Conservation (phyloP, 2,888 invertebrate species). For the Perizoma flavofasciatum region DNA sequence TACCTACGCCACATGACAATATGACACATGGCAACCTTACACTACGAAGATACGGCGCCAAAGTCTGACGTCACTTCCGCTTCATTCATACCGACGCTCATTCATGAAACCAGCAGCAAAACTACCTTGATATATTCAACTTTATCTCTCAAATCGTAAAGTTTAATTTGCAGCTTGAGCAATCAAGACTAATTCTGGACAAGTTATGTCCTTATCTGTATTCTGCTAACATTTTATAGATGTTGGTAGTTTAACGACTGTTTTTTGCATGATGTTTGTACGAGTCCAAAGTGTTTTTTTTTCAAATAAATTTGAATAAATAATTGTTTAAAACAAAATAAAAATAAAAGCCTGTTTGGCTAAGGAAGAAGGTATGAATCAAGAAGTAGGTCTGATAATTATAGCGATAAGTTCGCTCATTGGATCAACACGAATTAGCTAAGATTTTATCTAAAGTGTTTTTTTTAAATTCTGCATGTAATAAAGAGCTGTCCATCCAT, state of each 20-base stretch:
- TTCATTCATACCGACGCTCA: slow-evolving; percentile 66
- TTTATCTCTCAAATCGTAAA: slow-evolving; percentile 10
- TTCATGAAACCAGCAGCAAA: slow-evolving; percentile 59
- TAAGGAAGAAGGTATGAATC: no score
- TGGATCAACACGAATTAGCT: no score
- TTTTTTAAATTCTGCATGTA: no score
- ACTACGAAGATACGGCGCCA: slow-evolving; percentile 56
- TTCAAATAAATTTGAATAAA: slow-evolving; percentile 15
- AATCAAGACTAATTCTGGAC: slow-evolving; percentile 4
- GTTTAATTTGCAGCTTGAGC: background rate
- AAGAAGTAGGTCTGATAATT: no score
- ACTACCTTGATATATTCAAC: slow-evolving; percentile 28
- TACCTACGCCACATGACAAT: slow-evolving; percentile 20
- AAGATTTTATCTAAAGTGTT: no score
- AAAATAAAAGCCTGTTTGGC: background rate
- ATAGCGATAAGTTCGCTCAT: no score
- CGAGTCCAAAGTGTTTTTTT: slow-evolving; percentile 6
- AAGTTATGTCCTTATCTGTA: slow-evolving; percentile 24
- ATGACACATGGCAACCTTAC: slow-evolving; percentile 33
- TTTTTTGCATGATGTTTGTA: slow-evolving; percentile 19
- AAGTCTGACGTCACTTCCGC: slow-evolving; percentile 68
- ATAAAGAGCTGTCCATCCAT: no score
- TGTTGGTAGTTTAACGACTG: slow-evolving; percentile 21
- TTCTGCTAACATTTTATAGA: slow-evolving; percentile 17
- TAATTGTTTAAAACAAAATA: background rate